Evolutionary conservation across 2,888 invertebrate genomes (phyloP), one percentile per base, ranked within the genome.

Genomic region (Andrena praecox): DNA sequence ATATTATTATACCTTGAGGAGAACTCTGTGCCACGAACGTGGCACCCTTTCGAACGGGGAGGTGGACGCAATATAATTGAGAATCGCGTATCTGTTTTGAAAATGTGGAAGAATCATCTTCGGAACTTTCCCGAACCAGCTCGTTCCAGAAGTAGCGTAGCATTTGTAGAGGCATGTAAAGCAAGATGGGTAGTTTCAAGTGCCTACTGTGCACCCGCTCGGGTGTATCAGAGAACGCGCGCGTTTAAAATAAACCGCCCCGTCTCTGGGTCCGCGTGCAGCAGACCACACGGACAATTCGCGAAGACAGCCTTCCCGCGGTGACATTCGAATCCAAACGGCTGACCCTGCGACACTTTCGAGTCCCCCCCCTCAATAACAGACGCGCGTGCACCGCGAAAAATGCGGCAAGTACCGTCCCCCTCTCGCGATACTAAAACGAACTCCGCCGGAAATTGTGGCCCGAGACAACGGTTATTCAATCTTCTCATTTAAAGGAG

Each of bases 321-420:
- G n/a, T 24, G 67, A 72, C 54, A 48, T 77, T 80, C 66, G 27
- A 54, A 67, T 67, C 66, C 50, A 56, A 56, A 48, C n/a, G 35
- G 50, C 20, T 52, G 71, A 80, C 80, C 80, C 80, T 79, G 80
- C 62, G 60, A 78, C 80, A 72, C 67, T 63, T 80, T 72, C 66
- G 69, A 63, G 20, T 35, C 20, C 12, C 35, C 59, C 59, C 20
- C 8, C 8, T 4, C 10, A 33, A 29, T 52, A 70, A 62, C 20
- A 52, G 27, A n/a, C 24, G 27, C 16, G 35, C n/a, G 8, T 4
- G 27, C 35, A 5, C 12, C 27, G 56, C 52, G 52, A 67, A 42
- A 75, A 67, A 52, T 10, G 50, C 35, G 48, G 42, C 75, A n/a
- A 24, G 64, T 56, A 64, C 50, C 24, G 29, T 16, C 50, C 8